phyloP scores from a whole-genome alignment of 2,797 vertebrate genomes.

The Harpagifer antarcticus region DNA sequence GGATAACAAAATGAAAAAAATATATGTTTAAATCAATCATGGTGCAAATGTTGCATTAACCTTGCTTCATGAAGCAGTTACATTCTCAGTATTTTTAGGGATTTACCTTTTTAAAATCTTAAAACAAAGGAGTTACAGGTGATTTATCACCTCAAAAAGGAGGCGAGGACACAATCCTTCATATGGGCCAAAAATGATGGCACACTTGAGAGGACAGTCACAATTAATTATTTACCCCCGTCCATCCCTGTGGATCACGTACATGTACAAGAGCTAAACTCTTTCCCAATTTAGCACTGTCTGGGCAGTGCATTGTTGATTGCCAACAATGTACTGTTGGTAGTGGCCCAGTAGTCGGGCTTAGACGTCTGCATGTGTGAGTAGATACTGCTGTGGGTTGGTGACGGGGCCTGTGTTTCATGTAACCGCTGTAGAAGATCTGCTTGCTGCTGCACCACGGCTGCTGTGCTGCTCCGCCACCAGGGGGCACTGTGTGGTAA shows the following conservation, averaged over 20 bases:
- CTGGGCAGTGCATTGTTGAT: constrained; percentile 95
- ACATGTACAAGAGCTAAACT: constrained; percentile 64
- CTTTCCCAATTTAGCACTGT: constrained; percentile 86
- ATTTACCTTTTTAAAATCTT: not conserved
- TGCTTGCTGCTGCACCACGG: constrained; percentile 27
- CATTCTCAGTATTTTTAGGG: not conserved
- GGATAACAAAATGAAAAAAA: not conserved
- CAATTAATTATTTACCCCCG: not conserved
- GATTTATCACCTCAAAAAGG: not conserved
- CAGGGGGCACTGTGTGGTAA: constrained; percentile 32
- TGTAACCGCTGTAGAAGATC: constrained; percentile 45
- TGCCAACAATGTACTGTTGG: constrained; percentile 96
- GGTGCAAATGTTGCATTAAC: not conserved
- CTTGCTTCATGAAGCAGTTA: not conserved
- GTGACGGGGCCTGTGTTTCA: constrained; percentile 46
- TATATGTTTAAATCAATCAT: not conserved
- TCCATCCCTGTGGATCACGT: constrained; percentile 52
- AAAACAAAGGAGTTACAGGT: not conserved
- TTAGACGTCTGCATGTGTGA: constrained; percentile 87
- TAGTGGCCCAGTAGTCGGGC: constrained; percentile 84
- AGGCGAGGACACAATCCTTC: not conserved
- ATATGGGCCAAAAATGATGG: constrained; percentile 33
- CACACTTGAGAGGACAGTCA: constrained; percentile 66
- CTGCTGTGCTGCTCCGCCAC: constrained; percentile 11
- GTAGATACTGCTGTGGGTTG: constrained; percentile 59